phyloP scores from a whole-genome alignment of 1,140 invertebrate species.

The Euwallacea similis region DNA sequence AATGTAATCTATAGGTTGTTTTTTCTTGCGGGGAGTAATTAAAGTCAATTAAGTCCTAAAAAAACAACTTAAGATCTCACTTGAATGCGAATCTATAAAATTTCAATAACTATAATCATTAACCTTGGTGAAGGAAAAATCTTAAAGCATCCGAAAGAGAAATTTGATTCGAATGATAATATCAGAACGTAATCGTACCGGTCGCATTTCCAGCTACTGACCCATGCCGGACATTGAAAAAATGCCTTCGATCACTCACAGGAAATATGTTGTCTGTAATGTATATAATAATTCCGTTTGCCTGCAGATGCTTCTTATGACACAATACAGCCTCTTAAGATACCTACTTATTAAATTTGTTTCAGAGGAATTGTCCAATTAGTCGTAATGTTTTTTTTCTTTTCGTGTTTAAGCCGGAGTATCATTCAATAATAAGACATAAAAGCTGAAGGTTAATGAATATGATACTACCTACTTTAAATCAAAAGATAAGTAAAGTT shows the following conservation, averaged over 20 bases:
- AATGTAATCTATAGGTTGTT: not conserved
- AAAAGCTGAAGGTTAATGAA: no score
- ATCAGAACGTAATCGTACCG: not conserved
- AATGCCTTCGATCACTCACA: not conserved
- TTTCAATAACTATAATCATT: not conserved
- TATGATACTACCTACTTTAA: not conserved
- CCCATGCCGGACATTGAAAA: not conserved
- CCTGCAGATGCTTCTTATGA: not conserved
- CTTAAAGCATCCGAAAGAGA: not conserved
- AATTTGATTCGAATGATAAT: not conserved
- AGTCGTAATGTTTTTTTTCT: no score
- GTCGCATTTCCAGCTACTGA: not conserved
- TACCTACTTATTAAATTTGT: not conserved
- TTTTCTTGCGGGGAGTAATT: not conserved
- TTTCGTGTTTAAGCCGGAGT: no score
- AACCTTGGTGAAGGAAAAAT: not conserved
- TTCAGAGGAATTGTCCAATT: no score
- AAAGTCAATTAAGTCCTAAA: not conserved
- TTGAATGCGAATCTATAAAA: not conserved
- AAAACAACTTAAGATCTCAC: not conserved
- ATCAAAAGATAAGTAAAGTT: not conserved
- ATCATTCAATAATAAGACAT: no score
- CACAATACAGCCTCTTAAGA: not conserved
- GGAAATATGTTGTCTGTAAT: not conserved
- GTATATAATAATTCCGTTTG: constrained; percentile 1